phyloP scores from a whole-genome alignment of 2,113 vertebrate species.

The Callithrix jacchus region DNA sequence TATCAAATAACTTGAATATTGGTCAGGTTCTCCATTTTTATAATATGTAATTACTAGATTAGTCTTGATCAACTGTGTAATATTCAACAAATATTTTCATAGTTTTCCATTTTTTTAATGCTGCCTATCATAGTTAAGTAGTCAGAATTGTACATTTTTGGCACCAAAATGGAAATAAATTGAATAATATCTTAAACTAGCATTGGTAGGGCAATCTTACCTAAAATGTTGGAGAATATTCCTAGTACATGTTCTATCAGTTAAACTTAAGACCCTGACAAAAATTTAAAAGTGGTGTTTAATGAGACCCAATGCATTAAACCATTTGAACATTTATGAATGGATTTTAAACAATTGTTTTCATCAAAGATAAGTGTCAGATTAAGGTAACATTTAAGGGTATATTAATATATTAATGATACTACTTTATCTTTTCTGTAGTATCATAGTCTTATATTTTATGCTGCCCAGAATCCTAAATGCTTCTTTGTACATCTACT shows the following conservation, averaged over 20 bases:
- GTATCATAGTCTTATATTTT: neutral
- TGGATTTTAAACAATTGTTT: neutral
- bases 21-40: neutral
- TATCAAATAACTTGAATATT: neutral
- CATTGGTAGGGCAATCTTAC: neutral
- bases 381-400: neutral
- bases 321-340: neutral
- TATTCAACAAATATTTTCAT: neutral
- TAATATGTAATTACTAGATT: neutral
- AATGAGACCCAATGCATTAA: neutral
- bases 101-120: neutral
- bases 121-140: neutral
- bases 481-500: neutral
- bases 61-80: neutral
- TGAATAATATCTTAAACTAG: neutral
- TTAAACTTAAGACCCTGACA: neutral
- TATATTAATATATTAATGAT: neutral
- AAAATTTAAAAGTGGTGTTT: neutral
- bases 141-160: neutral
- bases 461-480: neutral
- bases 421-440: neutral
- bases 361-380: neutral
- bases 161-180: neutral
- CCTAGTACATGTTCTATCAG: neutral
- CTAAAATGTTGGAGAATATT: neutral